These are phyloP conservation scores for Zaprionus inermis DNA, from an alignment of 1,140 invertebrate genomes.

Conservation along the genomic window DNA sequence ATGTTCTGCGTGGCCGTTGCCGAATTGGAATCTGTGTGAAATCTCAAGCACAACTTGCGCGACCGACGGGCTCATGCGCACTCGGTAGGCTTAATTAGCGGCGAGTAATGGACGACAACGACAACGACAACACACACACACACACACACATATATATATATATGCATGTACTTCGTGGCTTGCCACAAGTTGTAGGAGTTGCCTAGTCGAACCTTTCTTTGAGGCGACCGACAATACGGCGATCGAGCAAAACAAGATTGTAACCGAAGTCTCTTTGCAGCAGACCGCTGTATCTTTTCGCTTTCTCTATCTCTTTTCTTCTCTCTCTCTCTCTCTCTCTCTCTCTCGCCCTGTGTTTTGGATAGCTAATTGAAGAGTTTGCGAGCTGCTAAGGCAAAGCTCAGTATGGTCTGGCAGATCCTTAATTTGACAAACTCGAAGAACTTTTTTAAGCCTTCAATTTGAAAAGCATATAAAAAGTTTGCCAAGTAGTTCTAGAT, in stretches of 20 bases:
- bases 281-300: slow-evolving; percentile 25
- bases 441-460: no score
- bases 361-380: slow-evolving; percentile 76
- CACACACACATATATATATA: background rate
- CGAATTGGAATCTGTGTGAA: slow-evolving; percentile 77
- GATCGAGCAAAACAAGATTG: slow-evolving; percentile 55
- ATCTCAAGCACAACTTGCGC: slow-evolving; percentile 48
- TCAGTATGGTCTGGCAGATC: no score
- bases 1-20: slow-evolving; percentile 61
- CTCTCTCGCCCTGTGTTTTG: slow-evolving; percentile 20
- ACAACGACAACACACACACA: background rate
- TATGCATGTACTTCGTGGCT: slow-evolving; percentile 21
- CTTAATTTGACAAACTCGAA: no score
- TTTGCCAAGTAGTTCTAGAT: no score
- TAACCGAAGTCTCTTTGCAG: slow-evolving; percentile 49
- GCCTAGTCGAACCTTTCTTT: slow-evolving; percentile 22
- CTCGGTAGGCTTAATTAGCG: slow-evolving; percentile 79
- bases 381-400: slow-evolving; percentile 36
- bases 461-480: no score
- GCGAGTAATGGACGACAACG: slow-evolving; percentile 63
- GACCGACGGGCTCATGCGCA: slow-evolving; percentile 59
- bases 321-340: background rate
- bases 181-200: slow-evolving; percentile 69
- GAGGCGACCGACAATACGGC: slow-evolving; percentile 38
- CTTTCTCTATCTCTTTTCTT: slow-evolving; percentile 13